Conservation (phyloP, 2,113 vertebrate genomes). For the Rhea pennata region DNA sequence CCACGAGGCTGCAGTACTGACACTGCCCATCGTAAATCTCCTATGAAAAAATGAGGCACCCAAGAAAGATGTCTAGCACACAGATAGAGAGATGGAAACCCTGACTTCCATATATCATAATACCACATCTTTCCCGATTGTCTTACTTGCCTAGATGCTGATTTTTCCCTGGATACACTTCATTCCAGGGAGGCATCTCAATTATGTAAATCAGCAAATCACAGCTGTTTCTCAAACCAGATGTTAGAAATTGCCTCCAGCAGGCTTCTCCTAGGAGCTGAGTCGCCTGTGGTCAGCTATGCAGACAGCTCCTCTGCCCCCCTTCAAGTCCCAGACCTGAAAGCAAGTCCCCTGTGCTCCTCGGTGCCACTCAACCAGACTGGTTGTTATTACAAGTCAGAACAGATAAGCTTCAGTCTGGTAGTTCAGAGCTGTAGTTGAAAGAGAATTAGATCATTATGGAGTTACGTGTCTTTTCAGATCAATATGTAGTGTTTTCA, state of each 20-base stretch:
- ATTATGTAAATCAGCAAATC: conserved; percentile 19
- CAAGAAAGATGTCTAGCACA: background rate
- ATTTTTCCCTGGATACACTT: conserved; percentile 1
- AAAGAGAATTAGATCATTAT: background rate
- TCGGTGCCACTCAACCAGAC: background rate
- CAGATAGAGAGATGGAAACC: background rate
- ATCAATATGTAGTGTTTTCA: background rate
- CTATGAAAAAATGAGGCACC: background rate
- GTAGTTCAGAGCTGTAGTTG: conserved; percentile 21
- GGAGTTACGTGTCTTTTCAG: background rate
- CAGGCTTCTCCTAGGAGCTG: background rate
- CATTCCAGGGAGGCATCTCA: conserved; percentile 21
- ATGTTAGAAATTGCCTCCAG: background rate
- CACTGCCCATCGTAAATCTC: background rate
- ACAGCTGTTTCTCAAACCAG: conserved; percentile 28
- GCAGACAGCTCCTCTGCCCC: background rate
- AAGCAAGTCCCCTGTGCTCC: background rate
- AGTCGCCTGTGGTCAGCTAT: background rate
- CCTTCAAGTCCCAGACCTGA: background rate
- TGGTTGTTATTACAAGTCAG: background rate
- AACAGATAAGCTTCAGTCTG: background rate
- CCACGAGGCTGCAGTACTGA: background rate
- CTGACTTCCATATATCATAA: background rate
- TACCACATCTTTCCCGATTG: conserved; percentile 6
- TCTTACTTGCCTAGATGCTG: background rate